Conservation (phyloP, 2,113 vertebrate genomes). For the Prochilodus magdalenae region DNA sequence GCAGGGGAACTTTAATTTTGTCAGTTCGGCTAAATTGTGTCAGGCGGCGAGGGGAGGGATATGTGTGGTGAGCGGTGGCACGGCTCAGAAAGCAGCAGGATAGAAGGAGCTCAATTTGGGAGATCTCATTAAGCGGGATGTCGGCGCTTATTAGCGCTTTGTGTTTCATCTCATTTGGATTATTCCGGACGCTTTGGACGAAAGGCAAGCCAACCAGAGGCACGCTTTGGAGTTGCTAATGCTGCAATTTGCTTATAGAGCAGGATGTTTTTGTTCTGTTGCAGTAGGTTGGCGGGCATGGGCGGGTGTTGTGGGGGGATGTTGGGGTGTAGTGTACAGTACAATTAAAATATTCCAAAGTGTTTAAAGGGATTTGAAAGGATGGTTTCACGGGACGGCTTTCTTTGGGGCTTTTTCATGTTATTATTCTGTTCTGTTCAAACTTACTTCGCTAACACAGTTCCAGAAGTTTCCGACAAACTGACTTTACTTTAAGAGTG, state of each 20-base stretch:
- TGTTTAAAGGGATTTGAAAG: no score
- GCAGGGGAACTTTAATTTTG: neutral
- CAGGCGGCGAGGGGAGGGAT: neutral
- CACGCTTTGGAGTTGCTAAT: neutral
- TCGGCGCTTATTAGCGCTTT: slow-evolving; percentile 5
- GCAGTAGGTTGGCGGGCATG: neutral
- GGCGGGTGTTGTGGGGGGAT: no score
- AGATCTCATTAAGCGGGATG: neutral
- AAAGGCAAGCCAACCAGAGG: neutral
- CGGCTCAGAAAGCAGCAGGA: neutral
- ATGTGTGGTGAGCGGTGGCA: neutral
- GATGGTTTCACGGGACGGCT: neutral
- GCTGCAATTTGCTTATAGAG: neutral
- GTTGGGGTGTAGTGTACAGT: no score
- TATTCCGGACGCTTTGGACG: neutral
- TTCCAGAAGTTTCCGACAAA: neutral
- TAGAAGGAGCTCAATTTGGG: neutral
- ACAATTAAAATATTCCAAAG: neutral
- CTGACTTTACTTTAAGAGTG: neutral
- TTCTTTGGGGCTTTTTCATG: neutral
- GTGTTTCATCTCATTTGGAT: slow-evolving; percentile 6
- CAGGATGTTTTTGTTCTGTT: neutral
- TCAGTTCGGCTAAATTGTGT: neutral
- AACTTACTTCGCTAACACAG: neutral
- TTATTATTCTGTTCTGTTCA: neutral